Evolutionary conservation across 1,140 invertebrate genomes (phyloP).

Genomic region (Atta colombica): DNA sequence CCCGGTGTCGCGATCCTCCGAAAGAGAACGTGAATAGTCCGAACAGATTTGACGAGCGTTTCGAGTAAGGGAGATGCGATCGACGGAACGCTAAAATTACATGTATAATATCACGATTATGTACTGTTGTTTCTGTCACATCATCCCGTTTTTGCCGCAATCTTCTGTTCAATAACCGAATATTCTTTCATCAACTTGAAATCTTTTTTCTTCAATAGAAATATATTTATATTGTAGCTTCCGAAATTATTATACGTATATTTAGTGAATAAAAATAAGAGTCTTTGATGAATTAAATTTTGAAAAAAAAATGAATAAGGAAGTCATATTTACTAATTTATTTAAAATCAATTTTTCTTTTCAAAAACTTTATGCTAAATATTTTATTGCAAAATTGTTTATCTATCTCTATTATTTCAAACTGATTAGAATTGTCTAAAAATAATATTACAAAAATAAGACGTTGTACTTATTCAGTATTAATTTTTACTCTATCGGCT

Average conservation of each 20-base stretch:
- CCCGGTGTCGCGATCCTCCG: constrained; percentile 14
- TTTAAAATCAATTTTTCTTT: neutral
- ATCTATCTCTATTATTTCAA: neutral
- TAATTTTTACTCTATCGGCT: neutral
- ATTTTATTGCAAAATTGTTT: neutral
- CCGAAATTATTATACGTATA: neutral
- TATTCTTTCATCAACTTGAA: neutral
- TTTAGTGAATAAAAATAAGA: neutral
- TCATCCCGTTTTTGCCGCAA: neutral
- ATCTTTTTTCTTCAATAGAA: neutral
- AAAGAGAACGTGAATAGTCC: constrained; percentile 6
- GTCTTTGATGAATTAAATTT: neutral
- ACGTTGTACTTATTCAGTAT: too few species aligned
- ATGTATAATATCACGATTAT: constrained; percentile 12
- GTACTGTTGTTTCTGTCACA: neutral
- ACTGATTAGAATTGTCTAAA: neutral
- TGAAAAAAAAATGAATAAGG: neutral
- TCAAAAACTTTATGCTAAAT: neutral
- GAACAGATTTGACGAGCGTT: constrained; percentile 3
- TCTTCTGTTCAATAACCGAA: neutral
- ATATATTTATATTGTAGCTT: neutral
- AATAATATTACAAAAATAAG: neutral
- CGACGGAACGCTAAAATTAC: neutral
- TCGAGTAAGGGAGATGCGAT: neutral
- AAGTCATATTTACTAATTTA: neutral